phyloP scores from a whole-genome alignment of 2,797 vertebrate species.

The Aeoliscus strigatus region DNA sequence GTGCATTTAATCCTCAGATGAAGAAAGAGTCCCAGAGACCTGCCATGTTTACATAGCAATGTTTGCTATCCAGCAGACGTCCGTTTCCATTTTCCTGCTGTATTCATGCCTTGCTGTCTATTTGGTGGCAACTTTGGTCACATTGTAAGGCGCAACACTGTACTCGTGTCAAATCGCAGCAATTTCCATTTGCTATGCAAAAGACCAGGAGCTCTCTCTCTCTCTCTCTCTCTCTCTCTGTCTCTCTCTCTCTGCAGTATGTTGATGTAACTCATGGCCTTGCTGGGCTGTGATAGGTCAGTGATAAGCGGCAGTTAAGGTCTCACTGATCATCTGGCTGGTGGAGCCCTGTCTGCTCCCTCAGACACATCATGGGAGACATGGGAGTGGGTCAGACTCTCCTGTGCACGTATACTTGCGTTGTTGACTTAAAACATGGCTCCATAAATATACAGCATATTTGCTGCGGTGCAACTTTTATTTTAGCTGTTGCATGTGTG shows the following conservation, averaged over 20 bases:
- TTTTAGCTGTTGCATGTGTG: slow-evolving; percentile 30
- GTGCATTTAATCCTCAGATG: too few relatives aligned
- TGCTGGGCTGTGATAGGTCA: slow-evolving; percentile 7
- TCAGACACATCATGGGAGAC: slow-evolving; percentile 13
- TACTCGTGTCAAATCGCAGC: slow-evolving; percentile 42
- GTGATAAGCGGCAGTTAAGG: slow-evolving; percentile 53
- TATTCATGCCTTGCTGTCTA: too few relatives aligned
- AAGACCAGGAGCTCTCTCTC: slow-evolving; percentile 43
- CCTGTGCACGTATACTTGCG: slow-evolving; percentile 1
- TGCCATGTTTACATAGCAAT: too few relatives aligned
- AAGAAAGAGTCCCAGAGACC: too few relatives aligned
- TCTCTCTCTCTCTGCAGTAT: slow-evolving; percentile 6
- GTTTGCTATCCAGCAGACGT: not conserved
- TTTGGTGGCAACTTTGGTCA: not conserved
- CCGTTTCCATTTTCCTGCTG: too few relatives aligned
- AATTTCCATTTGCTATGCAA: slow-evolving; percentile 49
- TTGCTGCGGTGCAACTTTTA: slow-evolving; percentile 6
- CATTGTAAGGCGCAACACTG: slow-evolving; percentile 5
- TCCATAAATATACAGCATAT: not conserved
- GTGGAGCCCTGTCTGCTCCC: slow-evolving; percentile 5
- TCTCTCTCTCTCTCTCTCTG: slow-evolving; percentile 10
- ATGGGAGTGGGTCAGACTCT: slow-evolving; percentile 3
- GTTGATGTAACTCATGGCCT: slow-evolving; percentile 4
- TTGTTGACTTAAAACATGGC: not conserved
- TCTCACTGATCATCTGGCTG: slow-evolving; percentile 23